Conservation (phyloP, 2,888 invertebrate genomes). For the Reticulitermes lucifugus region DNA sequence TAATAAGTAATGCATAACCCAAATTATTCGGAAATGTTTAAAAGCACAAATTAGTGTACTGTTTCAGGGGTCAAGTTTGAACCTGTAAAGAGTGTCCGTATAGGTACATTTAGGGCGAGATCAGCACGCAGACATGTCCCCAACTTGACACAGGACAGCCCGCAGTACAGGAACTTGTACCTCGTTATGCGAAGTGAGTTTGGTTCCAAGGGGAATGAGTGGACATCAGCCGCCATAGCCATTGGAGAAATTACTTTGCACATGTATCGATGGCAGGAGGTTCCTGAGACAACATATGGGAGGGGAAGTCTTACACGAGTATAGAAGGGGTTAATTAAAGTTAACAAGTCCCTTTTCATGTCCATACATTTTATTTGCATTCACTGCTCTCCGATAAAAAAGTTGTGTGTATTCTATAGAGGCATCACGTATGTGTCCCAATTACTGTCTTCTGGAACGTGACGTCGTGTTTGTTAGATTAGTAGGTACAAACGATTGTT, state of each 20-base stretch:
- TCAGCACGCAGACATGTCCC: neutral
- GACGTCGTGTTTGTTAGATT: too few relatives aligned
- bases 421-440: too few relatives aligned
- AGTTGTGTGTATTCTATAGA: too few relatives aligned
- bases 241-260: conserved; percentile 8
- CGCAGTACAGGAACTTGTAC: neutral
- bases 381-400: neutral
- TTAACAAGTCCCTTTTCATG: neutral
- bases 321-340: conserved; percentile 6
- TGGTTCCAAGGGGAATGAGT: neutral
- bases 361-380: neutral
- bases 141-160: neutral
- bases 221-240: neutral
- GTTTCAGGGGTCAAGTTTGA: neutral
- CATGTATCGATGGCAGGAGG: conserved; percentile 1
- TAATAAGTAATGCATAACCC: too few relatives aligned
- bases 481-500: too few relatives aligned
- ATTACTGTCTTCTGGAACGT: too few relatives aligned
- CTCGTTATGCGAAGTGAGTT: neutral
- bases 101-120: neutral
- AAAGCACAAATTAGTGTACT: too few relatives aligned
- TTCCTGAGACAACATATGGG: neutral
- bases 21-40: too few relatives aligned
- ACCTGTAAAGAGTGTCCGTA: neutral
- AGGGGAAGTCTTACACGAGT: conserved; percentile 4